A percentile compares a stretch with the other conserved stretches of the same genome.
Conservation (phyloP, 1,140 invertebrate genomes). For the Drosophila sp. region DNA sequence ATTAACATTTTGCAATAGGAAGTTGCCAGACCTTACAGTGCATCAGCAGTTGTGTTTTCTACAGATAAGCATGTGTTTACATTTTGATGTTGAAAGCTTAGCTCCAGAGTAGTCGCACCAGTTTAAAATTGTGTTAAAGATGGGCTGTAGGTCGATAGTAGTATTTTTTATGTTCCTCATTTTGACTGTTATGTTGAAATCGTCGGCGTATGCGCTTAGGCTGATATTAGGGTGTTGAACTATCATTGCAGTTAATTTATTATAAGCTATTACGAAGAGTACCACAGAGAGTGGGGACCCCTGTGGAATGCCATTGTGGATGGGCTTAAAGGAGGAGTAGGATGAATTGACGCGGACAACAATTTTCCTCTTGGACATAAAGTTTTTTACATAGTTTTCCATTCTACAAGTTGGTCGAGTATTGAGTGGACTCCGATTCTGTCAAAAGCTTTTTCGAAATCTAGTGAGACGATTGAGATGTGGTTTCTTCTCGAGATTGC, state of each 20-base stretch:
- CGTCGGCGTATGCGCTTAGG: too few species aligned
- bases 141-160: not conserved
- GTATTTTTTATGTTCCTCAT: not conserved
- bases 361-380: not conserved
- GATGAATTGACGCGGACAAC: too few species aligned
- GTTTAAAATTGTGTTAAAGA: not conserved
- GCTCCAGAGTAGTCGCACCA: not conserved
- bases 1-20: not conserved
- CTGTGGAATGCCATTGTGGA: too few species aligned
- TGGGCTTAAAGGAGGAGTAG: too few species aligned
- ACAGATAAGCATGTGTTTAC: not conserved
- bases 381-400: conserved; percentile 3
- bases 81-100: not conserved
- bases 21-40: not conserved
- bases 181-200: not conserved
- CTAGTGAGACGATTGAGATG: not conserved
- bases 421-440: not conserved
- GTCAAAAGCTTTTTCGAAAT: not conserved
- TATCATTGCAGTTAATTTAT: too few species aligned
- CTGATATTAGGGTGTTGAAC: too few species aligned
- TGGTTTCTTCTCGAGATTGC: not conserved
- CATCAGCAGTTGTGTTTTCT: not conserved
- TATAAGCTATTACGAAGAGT: too few species aligned
- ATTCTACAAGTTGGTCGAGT: not conserved
- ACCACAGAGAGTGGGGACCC: too few species aligned